Evolutionary conservation across 2,113 vertebrate genomes (phyloP).

Genomic region (Anhinga anhinga): DNA sequence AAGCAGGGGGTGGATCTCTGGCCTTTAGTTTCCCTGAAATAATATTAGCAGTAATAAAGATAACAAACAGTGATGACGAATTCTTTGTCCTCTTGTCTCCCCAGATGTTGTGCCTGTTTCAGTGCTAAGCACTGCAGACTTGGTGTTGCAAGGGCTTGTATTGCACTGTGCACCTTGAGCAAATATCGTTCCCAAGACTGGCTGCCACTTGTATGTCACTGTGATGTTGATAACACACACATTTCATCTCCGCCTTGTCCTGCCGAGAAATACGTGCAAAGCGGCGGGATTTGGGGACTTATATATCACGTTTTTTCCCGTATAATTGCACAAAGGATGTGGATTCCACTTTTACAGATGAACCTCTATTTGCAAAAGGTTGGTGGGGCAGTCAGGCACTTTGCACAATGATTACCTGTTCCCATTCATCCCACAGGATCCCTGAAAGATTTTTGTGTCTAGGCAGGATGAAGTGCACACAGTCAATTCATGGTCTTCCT

Average conservation of each 20-base stretch:
- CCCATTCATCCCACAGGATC: neutral
- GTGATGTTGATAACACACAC: neutral
- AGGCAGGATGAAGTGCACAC: neutral
- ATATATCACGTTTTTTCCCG: neutral
- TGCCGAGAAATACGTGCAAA: neutral
- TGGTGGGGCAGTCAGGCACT: neutral
- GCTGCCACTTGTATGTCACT: neutral
- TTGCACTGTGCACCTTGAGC: neutral
- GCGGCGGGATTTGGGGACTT: neutral
- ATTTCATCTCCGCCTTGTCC: neutral
- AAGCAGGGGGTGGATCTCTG: neutral
- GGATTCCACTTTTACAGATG: neutral
- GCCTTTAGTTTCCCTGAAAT: neutral
- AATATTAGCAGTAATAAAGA: neutral
- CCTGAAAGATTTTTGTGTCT: neutral
- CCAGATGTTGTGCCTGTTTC: neutral
- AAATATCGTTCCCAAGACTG: neutral
- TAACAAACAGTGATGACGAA: no score
- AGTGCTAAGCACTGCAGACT: neutral
- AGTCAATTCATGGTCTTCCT: neutral
- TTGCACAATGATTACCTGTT: neutral
- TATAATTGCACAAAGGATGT: neutral
- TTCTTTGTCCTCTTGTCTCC: neutral
- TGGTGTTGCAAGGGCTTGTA: neutral
- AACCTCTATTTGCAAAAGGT: neutral